Conservation (phyloP, 1,140 invertebrate genomes). For the Tetraneura akinire region DNA sequence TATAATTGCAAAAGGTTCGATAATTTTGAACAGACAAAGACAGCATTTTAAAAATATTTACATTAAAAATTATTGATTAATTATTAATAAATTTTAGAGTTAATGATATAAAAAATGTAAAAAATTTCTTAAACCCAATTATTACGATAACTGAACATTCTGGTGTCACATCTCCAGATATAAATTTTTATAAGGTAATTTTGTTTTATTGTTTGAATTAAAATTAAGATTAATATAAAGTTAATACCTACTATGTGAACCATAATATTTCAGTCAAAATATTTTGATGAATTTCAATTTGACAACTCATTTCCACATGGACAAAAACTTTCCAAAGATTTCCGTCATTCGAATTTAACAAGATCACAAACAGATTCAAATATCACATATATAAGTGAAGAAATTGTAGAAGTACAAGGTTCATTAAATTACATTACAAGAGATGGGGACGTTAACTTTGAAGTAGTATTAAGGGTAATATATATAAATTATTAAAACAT, state of each 20-base stretch:
- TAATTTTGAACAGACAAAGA: neutral
- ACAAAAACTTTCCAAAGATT: slow-evolving; percentile 37
- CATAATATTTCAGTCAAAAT: neutral
- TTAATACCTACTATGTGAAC: no score
- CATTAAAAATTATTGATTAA: neutral
- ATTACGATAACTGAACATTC: slow-evolving; percentile 96
- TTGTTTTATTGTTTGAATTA: neutral
- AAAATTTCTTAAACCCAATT: slow-evolving; percentile 75
- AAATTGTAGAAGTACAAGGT: slow-evolving; percentile 82
- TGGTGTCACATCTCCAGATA: slow-evolving; percentile 81
- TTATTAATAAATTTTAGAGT: slow-evolving; percentile 35
- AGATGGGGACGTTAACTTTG: slow-evolving; percentile 90
- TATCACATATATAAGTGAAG: slow-evolving; percentile 79
- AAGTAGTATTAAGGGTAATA: slow-evolving; percentile 82
- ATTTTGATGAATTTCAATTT: slow-evolving; percentile 55
- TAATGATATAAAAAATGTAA: slow-evolving; percentile 42
- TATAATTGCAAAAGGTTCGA: no score
- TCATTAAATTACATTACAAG: slow-evolving; percentile 90
- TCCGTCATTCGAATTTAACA: slow-evolving; percentile 68
- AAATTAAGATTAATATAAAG: neutral
- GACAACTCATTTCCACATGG: slow-evolving; percentile 62
- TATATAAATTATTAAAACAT: no score
- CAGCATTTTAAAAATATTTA: no score
- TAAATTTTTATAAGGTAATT: slow-evolving; percentile 65
- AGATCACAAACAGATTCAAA: slow-evolving; percentile 93